These are phyloP conservation scores for Prolemur simus DNA, from an alignment of 2,113 vertebrate genomes.

Conservation along the genomic window DNA sequence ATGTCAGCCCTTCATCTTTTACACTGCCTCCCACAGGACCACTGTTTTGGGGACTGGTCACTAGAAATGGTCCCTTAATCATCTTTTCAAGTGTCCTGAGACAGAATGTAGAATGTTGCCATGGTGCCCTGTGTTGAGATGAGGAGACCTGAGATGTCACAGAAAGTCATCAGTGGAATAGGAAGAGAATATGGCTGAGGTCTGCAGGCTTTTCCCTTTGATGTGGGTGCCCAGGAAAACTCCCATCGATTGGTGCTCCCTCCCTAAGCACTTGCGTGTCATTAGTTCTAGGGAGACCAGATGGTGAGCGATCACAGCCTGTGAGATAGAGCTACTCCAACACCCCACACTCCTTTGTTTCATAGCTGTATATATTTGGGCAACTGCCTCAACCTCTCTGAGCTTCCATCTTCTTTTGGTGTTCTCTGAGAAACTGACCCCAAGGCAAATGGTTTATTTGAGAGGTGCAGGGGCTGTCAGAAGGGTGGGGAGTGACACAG, in stretches of 20 bases:
- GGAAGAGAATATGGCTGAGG: background rate
- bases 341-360: background rate
- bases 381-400: background rate
- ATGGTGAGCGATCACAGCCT: background rate
- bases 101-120: background rate
- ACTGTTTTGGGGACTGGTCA: background rate
- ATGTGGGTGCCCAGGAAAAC: background rate
- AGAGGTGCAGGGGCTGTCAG: background rate
- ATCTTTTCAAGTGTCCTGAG: background rate
- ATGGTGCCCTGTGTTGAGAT: fast-evolving
- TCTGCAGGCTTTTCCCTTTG: background rate
- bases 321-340: background rate
- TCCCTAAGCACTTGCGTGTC: background rate
- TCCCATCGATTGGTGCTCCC: no score
- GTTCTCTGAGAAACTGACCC: background rate
- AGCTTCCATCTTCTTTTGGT: background rate
- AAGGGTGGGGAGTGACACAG: background rate
- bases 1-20: background rate
- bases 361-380: background rate
- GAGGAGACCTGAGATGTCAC: background rate
- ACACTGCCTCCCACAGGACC: background rate
- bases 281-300: background rate
- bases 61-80: background rate
- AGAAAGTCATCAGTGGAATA: background rate
- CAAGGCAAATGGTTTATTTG: background rate